Conservation (phyloP, 2,797 vertebrate species). For the Poliocrania exsul region DNA sequence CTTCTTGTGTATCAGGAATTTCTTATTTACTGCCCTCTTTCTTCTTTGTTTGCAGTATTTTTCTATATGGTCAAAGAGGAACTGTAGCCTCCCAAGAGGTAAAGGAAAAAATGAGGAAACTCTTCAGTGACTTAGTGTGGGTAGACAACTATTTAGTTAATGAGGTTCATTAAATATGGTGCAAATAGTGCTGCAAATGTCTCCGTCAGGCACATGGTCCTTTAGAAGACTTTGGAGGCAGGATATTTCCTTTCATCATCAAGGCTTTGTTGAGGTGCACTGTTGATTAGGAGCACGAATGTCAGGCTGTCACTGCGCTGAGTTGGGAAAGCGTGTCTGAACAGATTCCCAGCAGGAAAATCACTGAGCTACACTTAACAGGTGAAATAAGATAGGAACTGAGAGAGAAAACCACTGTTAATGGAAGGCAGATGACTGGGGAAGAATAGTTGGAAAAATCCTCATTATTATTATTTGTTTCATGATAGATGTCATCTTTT, state of each 20-base stretch:
- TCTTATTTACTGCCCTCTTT: not conserved
- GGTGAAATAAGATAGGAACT: conserved; percentile 36
- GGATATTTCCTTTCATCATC: conserved; percentile 69
- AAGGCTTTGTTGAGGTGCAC: conserved; percentile 42
- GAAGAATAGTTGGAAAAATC: conserved; percentile 5
- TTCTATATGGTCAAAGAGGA: not conserved
- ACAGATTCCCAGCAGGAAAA: conserved; percentile 40
- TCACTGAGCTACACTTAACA: conserved; percentile 14
- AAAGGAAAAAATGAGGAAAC: not conserved
- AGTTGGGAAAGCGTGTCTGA: conserved; percentile 20
- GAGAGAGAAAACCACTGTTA: conserved; percentile 32
- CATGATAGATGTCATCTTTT: conserved; percentile 3
- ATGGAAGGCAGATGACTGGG: conserved; percentile 7
- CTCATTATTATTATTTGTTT: conserved; percentile 46
- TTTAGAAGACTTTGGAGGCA: conserved; percentile 58
- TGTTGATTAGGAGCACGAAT: conserved; percentile 68
- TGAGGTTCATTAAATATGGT: conserved; percentile 55
- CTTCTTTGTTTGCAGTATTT: not conserved
- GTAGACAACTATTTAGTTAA: conserved; percentile 32
- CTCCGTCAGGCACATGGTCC: conserved; percentile 67
- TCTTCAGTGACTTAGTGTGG: conserved; percentile 1
- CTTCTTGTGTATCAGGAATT: not conserved
- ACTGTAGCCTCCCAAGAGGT: not conserved
- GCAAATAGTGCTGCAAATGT: conserved; percentile 58
- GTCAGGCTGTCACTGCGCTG: conserved; percentile 50